Conservation (phyloP, 2,797 vertebrate genomes). For the Anguilla obscura region DNA sequence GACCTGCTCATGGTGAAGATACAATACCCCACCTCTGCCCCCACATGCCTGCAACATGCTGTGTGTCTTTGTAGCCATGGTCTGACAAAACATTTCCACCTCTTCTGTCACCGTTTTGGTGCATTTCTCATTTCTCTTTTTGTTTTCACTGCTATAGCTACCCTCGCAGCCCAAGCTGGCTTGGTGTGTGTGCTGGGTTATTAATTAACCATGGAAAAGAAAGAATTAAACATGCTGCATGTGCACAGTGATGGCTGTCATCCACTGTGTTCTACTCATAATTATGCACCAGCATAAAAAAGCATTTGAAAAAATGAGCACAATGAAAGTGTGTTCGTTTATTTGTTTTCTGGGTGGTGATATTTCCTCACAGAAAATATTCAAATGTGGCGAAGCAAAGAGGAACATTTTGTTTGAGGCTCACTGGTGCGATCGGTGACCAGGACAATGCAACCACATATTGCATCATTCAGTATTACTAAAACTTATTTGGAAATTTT, state of each 20-base stretch:
- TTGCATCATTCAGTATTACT: neutral
- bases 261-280: neutral
- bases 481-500: no score
- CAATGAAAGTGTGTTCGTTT: neutral
- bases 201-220: no score
- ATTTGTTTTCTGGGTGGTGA: neutral
- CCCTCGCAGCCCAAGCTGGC: neutral
- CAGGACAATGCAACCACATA: neutral
- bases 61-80: neutral
- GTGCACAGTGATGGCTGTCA: neutral
- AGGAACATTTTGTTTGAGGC: neutral
- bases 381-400: neutral
- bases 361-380: neutral
- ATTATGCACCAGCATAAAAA: neutral
- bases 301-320: neutral
- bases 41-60: conserved; percentile 41
- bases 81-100: neutral
- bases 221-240: neutral
- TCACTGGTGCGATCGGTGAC: neutral
- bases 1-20: conserved; percentile 40
- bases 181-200: neutral
- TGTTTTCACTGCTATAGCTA: neutral
- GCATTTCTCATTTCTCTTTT: neutral
- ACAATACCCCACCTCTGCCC: conserved; percentile 31
- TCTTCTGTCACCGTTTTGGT: neutral